Base-by-base conservation (phyloP, 37 sponge, comb jelly and placozoan species). In the Bolinopsis microptera region DNA sequence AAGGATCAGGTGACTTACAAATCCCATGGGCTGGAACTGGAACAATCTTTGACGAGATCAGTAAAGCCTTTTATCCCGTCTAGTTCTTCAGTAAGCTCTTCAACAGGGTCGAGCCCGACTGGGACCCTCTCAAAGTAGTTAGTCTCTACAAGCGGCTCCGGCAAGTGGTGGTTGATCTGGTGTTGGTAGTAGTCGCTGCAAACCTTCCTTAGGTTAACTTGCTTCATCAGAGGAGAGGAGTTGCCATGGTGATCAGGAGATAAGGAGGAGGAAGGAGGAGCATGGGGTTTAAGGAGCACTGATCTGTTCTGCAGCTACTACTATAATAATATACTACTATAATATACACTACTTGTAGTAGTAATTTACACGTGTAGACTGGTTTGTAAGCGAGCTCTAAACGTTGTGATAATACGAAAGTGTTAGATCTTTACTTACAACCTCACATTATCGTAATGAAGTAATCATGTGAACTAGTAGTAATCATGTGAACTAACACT, bases 141-240 rank as follows among this genome's bases (percentile, higher is more conserved):
- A 13, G 82, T 31, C 61, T 86, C 90, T 0, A 86, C 61, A n/a
- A 86, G 26, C 90, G 40, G 90, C 28, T 86, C 90, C 30, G 90
- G 90, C 30, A 86, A 48, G 61, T 39, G 35, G 61, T 28, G 35
- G 61, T 28, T 86, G 13, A 72, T 30, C 61, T 39, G 34, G 90
- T 86, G 90, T 38, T 86, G 90, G 61, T 86, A 86, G 61, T 86
- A 86, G 90, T 86, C 90, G 48, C 36, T 86, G 61, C 61, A 86
- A 39, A 86, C 48, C 61, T 39, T 38, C 61, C 90, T 38, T 1
- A 86, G 18, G 61, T 86, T 86, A 34, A 86, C 30, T 2, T 86
- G 90, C 61, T 86, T 86, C 90, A 86, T 86, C 22, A 22, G 24
- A 27, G 61, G 61, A 86, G 13, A 30, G 36, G 34, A 18, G n/a